Conservation (phyloP, 2,113 vertebrate genomes). For the Andinoacara biseriatus region DNA sequence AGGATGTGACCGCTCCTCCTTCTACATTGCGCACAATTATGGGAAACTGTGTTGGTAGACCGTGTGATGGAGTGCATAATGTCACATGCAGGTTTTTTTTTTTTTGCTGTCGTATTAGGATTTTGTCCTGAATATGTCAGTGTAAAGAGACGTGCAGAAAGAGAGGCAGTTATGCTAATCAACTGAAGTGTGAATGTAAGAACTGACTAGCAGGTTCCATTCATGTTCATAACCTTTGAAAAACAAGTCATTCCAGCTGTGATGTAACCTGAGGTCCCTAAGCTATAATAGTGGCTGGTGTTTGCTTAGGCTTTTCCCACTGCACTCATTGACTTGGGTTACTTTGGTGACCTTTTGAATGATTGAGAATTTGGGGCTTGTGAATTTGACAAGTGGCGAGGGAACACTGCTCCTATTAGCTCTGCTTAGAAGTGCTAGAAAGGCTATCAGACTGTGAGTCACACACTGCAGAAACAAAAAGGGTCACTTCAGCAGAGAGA, state of each 20-base stretch:
- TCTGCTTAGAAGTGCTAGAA: slow-evolving; percentile 24
- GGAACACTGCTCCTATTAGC: slow-evolving; percentile 34
- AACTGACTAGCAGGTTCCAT: slow-evolving; percentile 23
- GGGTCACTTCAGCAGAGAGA: slow-evolving; percentile 22
- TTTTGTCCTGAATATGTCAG: slow-evolving; percentile 39
- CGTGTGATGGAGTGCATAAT: background rate
- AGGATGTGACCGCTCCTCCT: slow-evolving; percentile 13
- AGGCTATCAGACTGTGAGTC: slow-evolving; percentile 38
- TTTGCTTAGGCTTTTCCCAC: slow-evolving; percentile 39
- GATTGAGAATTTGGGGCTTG: slow-evolving; percentile 38
- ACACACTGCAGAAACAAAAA: slow-evolving; percentile 25
- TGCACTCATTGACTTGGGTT: slow-evolving; percentile 57
- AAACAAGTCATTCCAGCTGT: slow-evolving; percentile 48
- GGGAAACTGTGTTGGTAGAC: slow-evolving; percentile 11
- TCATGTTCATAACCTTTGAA: slow-evolving; percentile 46
- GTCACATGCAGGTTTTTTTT: background rate
- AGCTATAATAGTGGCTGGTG: slow-evolving; percentile 32
- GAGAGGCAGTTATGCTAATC: background rate
- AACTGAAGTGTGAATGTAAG: background rate
- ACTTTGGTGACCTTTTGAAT: slow-evolving; percentile 61
- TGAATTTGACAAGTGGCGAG: slow-evolving; percentile 49
- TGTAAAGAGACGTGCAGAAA: background rate
- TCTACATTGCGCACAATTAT: slow-evolving; percentile 6
- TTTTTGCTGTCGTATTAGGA: background rate
- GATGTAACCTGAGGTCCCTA: slow-evolving; percentile 54